Conservation (phyloP, 2,888 invertebrate species). For the Tenthredo notha region DNA sequence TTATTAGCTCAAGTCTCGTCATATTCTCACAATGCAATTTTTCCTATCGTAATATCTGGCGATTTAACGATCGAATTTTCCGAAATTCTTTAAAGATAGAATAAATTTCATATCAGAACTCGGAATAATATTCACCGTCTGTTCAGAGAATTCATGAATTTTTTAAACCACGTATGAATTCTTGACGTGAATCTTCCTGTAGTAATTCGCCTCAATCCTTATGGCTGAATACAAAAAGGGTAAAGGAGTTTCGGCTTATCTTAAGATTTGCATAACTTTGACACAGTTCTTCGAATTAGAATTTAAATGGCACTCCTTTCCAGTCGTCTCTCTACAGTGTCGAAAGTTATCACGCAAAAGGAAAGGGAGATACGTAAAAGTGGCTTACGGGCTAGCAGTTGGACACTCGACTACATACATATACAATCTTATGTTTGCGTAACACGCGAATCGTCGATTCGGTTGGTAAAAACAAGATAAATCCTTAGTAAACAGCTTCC, state of each 20-base stretch:
- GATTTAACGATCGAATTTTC: not conserved
- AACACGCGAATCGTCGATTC: conserved; percentile 50
- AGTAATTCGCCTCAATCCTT: not conserved
- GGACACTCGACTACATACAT: not conserved
- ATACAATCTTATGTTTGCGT: conserved; percentile 40
- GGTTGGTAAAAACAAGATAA: conserved; percentile 37
- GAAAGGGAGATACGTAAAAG: conserved; percentile 29
- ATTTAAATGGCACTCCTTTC: conserved; percentile 36
- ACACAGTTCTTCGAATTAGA: conserved; percentile 34
- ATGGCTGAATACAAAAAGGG: not conserved
- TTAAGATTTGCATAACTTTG: conserved; percentile 39
- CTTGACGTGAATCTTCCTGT: not conserved
- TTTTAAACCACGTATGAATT: not conserved
- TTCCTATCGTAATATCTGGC: not conserved
- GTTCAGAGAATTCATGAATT: not conserved
- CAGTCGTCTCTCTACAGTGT: not conserved
- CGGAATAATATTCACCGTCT: not conserved
- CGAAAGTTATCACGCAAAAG: conserved; percentile 20
- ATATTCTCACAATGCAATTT: not conserved
- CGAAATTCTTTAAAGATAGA: not conserved
- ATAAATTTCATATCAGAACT: not conserved
- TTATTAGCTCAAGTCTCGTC: not conserved
- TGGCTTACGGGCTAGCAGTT: not conserved
- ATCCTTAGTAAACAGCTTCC: conserved; percentile 27
- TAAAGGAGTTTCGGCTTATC: not conserved